Evolutionary conservation across 2,888 invertebrate species (phyloP).

Genomic region (Drosophila robusta): DNA sequence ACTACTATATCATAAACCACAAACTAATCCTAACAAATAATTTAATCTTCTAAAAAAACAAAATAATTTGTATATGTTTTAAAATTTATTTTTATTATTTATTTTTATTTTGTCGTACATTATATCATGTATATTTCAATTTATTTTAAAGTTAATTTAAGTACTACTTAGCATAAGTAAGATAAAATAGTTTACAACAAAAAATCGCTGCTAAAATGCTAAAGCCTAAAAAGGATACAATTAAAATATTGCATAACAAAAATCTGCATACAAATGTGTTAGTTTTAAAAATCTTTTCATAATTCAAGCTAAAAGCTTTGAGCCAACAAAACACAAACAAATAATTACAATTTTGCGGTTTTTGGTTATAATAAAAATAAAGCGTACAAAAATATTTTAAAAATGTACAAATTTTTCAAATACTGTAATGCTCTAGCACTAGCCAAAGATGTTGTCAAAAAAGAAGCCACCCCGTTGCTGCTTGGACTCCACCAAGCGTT

Average conservation of each 20-base stretch:
- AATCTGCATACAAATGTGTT: constrained; percentile 22
- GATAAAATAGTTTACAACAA: constrained; percentile 15
- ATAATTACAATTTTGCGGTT: constrained; percentile 36
- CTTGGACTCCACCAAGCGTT: constrained; percentile 18
- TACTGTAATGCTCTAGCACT: constrained; percentile 13
- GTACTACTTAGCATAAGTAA: constrained; percentile 27
- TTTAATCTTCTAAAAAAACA: not conserved
- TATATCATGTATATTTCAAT: constrained; percentile 3
- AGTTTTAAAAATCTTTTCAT: constrained; percentile 52
- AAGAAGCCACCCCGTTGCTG: constrained; percentile 52
- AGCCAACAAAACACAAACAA: constrained; percentile 18
- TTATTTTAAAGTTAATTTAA: constrained; percentile 30
- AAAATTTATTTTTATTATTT: not conserved
- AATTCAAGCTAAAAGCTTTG: constrained; percentile 56
- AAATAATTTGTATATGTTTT: not conserved
- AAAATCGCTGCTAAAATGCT: constrained; percentile 54
- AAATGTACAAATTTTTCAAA: constrained; percentile 1
- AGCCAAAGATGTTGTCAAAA: constrained; percentile 82
- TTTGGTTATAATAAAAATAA: constrained; percentile 53
- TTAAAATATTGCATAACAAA: constrained; percentile 36
- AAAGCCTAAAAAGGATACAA: constrained; percentile 44
- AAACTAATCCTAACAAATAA: not conserved
- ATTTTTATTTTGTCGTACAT: constrained; percentile 17
- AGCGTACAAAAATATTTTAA: constrained; percentile 52
- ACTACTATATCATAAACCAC: too few species aligned